Evolutionary conservation across 2,113 vertebrate genomes (phyloP).

Genomic region (Ellobius talpinus): DNA sequence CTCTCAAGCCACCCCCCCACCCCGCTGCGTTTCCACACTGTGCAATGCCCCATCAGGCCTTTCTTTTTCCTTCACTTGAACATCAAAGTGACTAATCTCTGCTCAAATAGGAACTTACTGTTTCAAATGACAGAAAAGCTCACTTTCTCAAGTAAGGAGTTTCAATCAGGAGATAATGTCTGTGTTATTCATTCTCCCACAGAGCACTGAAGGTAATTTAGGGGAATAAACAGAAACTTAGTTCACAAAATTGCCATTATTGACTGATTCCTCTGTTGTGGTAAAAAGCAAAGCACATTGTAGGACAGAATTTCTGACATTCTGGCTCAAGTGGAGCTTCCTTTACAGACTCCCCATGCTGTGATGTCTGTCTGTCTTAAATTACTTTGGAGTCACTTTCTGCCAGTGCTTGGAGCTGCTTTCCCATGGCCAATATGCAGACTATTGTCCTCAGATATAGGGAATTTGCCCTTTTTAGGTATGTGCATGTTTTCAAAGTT

Average conservation of each 20-base stretch:
- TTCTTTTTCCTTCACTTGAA: neutral
- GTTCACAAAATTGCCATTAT: neutral
- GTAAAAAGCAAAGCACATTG: neutral
- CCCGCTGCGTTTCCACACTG: neutral
- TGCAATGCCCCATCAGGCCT: neutral
- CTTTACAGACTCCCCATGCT: neutral
- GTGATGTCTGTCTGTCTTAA: neutral
- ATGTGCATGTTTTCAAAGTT: neutral
- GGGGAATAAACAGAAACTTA: neutral
- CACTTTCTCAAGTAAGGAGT: neutral
- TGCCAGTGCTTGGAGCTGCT: neutral
- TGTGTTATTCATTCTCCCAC: neutral
- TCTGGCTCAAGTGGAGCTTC: neutral
- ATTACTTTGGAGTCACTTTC: neutral
- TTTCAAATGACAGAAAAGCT: neutral
- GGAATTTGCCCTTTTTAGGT: neutral
- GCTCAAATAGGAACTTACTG: neutral
- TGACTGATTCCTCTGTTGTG: neutral
- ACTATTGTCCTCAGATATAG: neutral
- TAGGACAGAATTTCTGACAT: neutral
- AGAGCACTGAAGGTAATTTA: neutral
- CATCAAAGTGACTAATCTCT: neutral
- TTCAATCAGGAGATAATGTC: neutral
- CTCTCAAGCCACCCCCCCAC: neutral
- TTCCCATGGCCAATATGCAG: neutral